A percentile compares a stretch with the other conserved stretches of the same genome.
Evolutionary conservation across 23 tunicate genomes (phyloP).

Genomic region (Ascidia mentula): DNA sequence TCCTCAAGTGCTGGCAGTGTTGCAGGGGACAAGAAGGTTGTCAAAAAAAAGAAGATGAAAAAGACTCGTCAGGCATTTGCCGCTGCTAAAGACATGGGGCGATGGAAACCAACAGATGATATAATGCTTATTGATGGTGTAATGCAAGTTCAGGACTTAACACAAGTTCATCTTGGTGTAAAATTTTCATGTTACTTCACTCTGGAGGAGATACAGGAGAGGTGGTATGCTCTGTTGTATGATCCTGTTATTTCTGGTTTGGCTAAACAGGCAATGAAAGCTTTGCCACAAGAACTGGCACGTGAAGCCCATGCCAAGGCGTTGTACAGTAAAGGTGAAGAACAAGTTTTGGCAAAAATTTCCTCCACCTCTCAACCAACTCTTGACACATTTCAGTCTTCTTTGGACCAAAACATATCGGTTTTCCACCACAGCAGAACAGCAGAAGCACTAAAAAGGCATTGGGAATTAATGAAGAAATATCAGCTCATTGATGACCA

Average conservation of each 20-base stretch:
- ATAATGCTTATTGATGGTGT: conserved; percentile 76
- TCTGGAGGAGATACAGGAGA: conserved; percentile 77
- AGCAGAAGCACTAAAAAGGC: conserved; percentile 37
- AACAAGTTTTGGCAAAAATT: conserved; percentile 46
- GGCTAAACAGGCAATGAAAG: conserved; percentile 78
- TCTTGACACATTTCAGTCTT: conserved; percentile 29
- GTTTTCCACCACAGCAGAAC: conserved; percentile 41
- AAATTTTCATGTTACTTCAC: conserved; percentile 91
- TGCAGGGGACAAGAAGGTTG: background rate
- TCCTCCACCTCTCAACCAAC: conserved; percentile 38
- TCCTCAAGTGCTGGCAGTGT: background rate
- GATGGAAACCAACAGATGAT: conserved; percentile 96
- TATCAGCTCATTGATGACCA: conserved; percentile 65
- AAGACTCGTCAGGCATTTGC: conserved; percentile 86
- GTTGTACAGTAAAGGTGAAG: conserved; percentile 68
- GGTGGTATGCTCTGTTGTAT: conserved; percentile 87
- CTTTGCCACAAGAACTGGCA: conserved; percentile 67
- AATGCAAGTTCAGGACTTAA: conserved; percentile 55
- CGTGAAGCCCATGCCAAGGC: conserved; percentile 56
- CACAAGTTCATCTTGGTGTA: conserved; percentile 59
- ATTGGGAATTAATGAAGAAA: conserved; percentile 67
- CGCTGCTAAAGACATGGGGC: conserved; percentile 88
- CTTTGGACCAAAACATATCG: conserved; percentile 32
- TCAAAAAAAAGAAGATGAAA: conserved; percentile 50
- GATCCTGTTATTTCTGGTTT: conserved; percentile 88